Conservation (phyloP, 2,888 invertebrate genomes). For the Heliconius charithonia region DNA sequence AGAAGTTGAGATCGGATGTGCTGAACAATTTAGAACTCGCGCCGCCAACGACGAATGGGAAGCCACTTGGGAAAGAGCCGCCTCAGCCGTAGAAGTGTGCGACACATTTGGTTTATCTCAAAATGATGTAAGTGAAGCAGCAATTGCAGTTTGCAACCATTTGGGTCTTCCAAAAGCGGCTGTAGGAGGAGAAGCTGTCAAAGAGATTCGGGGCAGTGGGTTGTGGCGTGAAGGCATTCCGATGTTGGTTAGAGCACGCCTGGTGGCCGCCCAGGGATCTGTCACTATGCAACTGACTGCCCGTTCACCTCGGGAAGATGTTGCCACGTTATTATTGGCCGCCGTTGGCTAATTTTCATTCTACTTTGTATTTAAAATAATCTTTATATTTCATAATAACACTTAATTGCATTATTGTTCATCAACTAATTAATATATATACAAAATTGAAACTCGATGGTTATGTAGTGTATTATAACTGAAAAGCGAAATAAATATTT, state of each 20-base stretch:
- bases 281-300: conserved; percentile 97
- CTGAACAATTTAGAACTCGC: conserved; percentile 64
- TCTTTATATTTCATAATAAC: conserved; percentile 13
- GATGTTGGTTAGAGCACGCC: conserved; percentile 91
- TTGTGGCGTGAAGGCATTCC: conserved; percentile 94
- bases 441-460: background rate
- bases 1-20: conserved; percentile 82
- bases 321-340: conserved; percentile 93
- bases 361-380: background rate
- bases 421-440: background rate
- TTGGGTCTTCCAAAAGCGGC: conserved; percentile 63
- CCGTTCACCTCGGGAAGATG: conserved; percentile 90
- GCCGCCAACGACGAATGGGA: conserved; percentile 70
- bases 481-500: conserved; percentile 8
- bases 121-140: conserved; percentile 60
- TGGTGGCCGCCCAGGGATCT: conserved; percentile 87
- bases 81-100: conserved; percentile 88
- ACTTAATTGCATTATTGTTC: background rate
- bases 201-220: conserved; percentile 81
- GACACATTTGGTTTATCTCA: conserved; percentile 94
- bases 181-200: conserved; percentile 63
- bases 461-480: conserved; percentile 11
- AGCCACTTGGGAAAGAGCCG: conserved; percentile 89
- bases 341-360: conserved; percentile 88
- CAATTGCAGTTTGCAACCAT: conserved; percentile 65